phyloP scores from a whole-genome alignment of 2,113 vertebrate genomes.

The Phaetusa simplex region DNA sequence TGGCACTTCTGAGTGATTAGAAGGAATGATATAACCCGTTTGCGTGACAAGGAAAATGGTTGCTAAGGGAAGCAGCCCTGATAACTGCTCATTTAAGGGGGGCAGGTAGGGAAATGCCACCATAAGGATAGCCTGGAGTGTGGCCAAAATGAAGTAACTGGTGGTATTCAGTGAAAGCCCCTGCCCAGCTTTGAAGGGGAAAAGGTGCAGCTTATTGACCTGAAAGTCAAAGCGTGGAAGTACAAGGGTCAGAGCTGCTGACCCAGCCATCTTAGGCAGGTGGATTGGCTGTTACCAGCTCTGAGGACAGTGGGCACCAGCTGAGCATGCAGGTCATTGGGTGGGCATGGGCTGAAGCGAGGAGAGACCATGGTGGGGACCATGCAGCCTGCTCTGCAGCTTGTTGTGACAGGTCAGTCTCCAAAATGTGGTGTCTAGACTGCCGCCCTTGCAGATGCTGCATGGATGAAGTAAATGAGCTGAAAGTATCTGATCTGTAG shows the following conservation, averaged over 20 bases:
- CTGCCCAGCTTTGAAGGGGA: background rate
- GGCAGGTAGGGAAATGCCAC: background rate
- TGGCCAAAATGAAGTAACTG: background rate
- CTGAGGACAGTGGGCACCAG: background rate
- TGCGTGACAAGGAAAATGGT: background rate
- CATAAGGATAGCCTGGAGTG: background rate
- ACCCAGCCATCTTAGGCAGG: background rate
- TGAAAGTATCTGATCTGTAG: background rate
- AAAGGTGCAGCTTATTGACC: background rate
- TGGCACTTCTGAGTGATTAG: background rate
- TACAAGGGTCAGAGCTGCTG: background rate
- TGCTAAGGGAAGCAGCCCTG: background rate
- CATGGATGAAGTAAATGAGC: background rate
- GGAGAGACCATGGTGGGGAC: background rate
- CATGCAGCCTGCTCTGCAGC: background rate
- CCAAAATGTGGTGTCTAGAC: background rate
- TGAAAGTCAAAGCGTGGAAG: background rate
- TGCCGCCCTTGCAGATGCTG: background rate
- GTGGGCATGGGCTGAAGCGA: background rate
- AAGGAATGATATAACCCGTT: background rate
- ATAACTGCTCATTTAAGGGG: background rate
- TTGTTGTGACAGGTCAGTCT: background rate
- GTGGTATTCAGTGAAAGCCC: background rate
- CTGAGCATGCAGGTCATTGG: background rate
- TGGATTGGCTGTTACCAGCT: background rate